Base-by-base conservation (phyloP, 2,888 invertebrate species). In the Archips crataeganus region DNA sequence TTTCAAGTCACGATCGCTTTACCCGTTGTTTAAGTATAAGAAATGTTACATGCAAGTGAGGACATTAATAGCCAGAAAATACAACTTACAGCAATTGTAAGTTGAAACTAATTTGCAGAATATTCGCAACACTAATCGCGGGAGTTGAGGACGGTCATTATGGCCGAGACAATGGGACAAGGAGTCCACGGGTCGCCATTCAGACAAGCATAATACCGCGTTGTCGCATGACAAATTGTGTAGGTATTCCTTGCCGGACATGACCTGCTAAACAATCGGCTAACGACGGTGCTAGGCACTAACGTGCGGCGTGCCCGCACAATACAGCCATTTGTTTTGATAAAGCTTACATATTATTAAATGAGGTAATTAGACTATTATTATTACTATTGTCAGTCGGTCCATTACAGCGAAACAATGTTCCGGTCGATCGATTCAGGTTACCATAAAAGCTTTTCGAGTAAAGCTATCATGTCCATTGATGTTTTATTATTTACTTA, bases 171-270 rank as follows among this genome's bases (percentile, higher is more conserved):
- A 75, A 75, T 75, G 64, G 74, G 61, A 67, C 71, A 71, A 71
- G 75, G 71, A 75, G 75, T 63, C 62, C 65, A 70, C 71, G 75
- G 75, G 71, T 75, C 67, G 71, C 63, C 75, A 75, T 75, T 75
- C 75, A 75, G 71, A 75, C 71, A 73, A 47, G 63, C 67, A 75
- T 75, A 75, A 75, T 75, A 67, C 75, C 75, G 49, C 63, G 65
- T 75, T 71, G 75, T 71, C 71, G 71, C n/a, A 68, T 75, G 75
- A 75, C 75, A 75, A 75, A 75, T 75, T 75, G 75, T 75, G 63
- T 68, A 59, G 72, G 67, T 67, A 57, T 62, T 60, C 70, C 57
- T 45, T 34, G 51, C 62, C 63, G 71, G 71, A 75, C 74, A 75
- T 39, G 62, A 62, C 65, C 62, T 39, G 59, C 32, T 65, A 61